phyloP scores from a whole-genome alignment of 1,140 invertebrate genomes.

The Penaeus chinensis region DNA sequence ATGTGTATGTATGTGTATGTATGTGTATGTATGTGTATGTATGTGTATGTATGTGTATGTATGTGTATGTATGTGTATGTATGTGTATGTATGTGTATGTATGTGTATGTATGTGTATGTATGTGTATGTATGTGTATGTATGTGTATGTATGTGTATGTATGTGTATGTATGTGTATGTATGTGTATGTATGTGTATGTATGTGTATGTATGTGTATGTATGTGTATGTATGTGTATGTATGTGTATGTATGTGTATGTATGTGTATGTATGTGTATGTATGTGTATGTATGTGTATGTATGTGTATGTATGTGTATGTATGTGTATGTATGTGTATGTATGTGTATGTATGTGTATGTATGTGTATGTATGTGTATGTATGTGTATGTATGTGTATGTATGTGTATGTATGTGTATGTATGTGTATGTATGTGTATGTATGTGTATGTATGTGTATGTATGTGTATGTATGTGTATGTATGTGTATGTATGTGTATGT shows the following conservation, averaged over 20 bases:
- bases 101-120: neutral
- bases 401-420: no score
- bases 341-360: neutral
- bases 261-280: no score
- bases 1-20: neutral
- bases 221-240: neutral
- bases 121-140: neutral
- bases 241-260: no score
- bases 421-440: neutral
- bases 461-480: neutral
- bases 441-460: neutral
- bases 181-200: constrained; percentile 24
- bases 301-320: neutral
- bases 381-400: no score
- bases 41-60: neutral
- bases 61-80: neutral
- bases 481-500: neutral
- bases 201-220: neutral
- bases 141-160: neutral
- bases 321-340: neutral
- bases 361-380: neutral
- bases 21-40: no score
- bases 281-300: neutral
- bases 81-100: neutral
- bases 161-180: neutral